Evolutionary conservation across 2,797 vertebrate genomes (phyloP), one percentile per base, ranked within the genome.

Genomic region (Pantherophis vulpinus): DNA sequence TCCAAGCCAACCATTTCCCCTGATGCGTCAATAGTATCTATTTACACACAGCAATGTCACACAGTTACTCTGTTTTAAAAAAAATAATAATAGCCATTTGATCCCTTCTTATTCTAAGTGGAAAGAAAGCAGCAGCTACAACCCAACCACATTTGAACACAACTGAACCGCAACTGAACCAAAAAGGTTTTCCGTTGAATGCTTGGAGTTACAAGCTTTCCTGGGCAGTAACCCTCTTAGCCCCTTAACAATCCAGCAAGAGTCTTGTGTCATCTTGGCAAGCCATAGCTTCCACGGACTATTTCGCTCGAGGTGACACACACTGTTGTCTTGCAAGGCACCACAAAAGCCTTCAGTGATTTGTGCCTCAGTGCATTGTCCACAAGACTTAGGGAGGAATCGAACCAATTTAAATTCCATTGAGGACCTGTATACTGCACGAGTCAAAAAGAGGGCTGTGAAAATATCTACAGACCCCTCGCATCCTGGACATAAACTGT

Each of bases 281-380:
- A 47, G 20, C 9, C 74, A 25, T 11, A 47, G 9, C 74, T 83
- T 5, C 37, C 74, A 47, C 8, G 0, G 74, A 79, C 9, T 23
- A 47, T 47, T 83, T 83, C 20, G 1, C 4, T 12, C 4, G 0
- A 47, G 2, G 9, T 42, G 20, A 2, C 20, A 1, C 37, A 0
- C 37, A 0, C 37, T 42, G 32, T 79, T 0, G 8, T 79, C 20
- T 79, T 79, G 74, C 1, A 79, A 12, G 37, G 20, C 74, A 25
- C 37, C 37, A 11, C 3, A 25, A 83, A 42, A 83, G 20, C 20
- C 37, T 11, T 83, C 37, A 0, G 4, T 25, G 37, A 4, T 42
- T 83, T 83, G 6, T 42, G 29, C 29, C 13, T 32, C 13, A 5
- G 1, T 79, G 37, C 74, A 10, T 42, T 56, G 55, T 56, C 55